phyloP scores from a whole-genome alignment of 2,113 vertebrate genomes.

The Ondatra zibethicus region DNA sequence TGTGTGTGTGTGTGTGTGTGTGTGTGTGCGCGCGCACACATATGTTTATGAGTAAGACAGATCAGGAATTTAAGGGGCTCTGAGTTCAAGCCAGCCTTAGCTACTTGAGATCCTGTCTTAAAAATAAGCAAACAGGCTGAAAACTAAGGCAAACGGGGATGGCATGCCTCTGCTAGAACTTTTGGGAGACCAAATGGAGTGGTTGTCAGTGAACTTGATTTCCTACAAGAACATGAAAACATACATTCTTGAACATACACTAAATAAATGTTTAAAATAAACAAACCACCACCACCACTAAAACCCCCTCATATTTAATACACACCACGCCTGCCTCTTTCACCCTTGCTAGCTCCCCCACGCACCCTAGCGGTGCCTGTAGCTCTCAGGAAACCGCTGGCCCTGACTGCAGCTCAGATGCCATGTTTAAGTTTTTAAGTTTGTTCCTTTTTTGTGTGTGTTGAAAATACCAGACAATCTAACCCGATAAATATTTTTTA shows the following conservation, averaged over 20 bases:
- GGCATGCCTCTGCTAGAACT: neutral
- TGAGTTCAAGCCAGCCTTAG: neutral
- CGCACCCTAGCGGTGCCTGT: neutral
- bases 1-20: neutral
- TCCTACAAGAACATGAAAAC: neutral
- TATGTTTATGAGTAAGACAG: too few species aligned
- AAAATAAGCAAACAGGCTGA: neutral
- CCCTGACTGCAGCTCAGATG: neutral
- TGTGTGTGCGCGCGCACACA: neutral
- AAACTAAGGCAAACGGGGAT: neutral
- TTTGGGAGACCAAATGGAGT: neutral
- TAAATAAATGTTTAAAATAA: neutral
- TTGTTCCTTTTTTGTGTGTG: neutral
- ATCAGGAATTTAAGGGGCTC: neutral
- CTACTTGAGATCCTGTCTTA: neutral
- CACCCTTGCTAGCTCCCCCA: accelerated
- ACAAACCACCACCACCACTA: neutral
- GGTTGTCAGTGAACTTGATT: neutral
- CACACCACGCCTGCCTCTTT: neutral
- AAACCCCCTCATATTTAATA: neutral
- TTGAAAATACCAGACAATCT: neutral
- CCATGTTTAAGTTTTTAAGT: neutral
- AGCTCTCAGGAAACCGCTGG: neutral
- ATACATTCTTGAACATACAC: neutral
- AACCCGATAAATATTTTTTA: neutral